phyloP scores from a whole-genome alignment of 1,140 invertebrate species.

The Lepidurus apus region DNA sequence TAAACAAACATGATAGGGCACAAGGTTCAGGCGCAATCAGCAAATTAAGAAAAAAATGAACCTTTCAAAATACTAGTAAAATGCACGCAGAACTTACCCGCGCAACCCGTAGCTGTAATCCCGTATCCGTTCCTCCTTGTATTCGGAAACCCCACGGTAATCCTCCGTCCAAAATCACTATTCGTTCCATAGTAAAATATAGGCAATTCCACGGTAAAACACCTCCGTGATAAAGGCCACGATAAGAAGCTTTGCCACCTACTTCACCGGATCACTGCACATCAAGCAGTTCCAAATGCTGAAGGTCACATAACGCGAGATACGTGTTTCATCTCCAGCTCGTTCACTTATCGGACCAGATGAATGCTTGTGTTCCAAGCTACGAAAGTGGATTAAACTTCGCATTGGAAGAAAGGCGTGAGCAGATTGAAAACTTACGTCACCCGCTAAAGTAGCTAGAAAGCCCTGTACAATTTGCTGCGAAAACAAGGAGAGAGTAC shows the following conservation, averaged over 20 bases:
- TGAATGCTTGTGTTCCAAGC: neutral
- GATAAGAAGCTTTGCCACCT: slow-evolving; percentile 6
- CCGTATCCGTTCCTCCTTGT: slow-evolving; percentile 68
- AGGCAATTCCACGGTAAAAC: neutral
- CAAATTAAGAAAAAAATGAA: neutral
- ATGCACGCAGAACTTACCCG: slow-evolving; percentile 58
- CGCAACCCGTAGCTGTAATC: slow-evolving; percentile 67
- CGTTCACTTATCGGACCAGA: neutral
- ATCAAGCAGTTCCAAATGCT: slow-evolving; percentile 1
- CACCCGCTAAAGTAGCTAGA: neutral
- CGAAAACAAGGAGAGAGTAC: neutral
- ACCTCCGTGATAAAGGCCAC: neutral
- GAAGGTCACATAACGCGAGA: neutral
- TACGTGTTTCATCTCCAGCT: slow-evolving; percentile 3
- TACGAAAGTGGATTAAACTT: neutral
- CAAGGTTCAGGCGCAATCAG: too few relatives aligned
- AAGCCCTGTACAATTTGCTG: neutral
- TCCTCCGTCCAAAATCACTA: slow-evolving; percentile 69
- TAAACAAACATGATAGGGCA: too few relatives aligned
- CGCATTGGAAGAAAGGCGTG: neutral
- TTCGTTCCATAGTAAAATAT: slow-evolving; percentile 41
- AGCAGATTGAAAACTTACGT: slow-evolving; percentile 3
- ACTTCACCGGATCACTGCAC: slow-evolving; percentile 14
- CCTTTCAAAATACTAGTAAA: neutral
- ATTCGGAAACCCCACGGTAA: slow-evolving; percentile 85